Conservation (phyloP, 2,888 invertebrate genomes). For the Schizotus pectinicornis region DNA sequence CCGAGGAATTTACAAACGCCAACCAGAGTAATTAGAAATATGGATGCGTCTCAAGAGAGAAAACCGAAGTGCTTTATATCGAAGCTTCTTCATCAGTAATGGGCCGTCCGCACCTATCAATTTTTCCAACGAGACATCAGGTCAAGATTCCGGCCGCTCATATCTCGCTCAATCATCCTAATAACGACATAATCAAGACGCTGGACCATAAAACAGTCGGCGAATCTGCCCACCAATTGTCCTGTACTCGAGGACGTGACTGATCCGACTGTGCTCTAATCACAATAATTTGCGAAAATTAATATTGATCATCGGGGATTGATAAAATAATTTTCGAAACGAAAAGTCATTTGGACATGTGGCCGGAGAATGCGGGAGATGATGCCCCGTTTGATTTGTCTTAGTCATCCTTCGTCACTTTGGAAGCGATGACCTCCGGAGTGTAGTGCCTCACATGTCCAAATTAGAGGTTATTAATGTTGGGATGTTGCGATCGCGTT, state of each 20-base stretch:
- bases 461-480: constrained; percentile 29
- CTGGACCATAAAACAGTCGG: too few relatives aligned
- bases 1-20: too few relatives aligned
- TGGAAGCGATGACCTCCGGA: constrained; percentile 28
- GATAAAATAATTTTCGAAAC: constrained; percentile 14
- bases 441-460: constrained; percentile 12
- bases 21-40: too few relatives aligned
- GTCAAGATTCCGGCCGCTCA: too few relatives aligned
- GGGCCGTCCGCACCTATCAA: too few relatives aligned
- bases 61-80: too few relatives aligned
- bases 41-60: too few relatives aligned
- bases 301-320: constrained; percentile 16
- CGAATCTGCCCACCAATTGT: too few relatives aligned
- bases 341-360: constrained; percentile 25
- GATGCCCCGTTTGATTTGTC: constrained; percentile 32
- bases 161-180: too few relatives aligned
- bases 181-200: too few relatives aligned
- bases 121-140: too few relatives aligned
- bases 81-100: too few relatives aligned
- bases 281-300: constrained; percentile 26
- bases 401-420: constrained; percentile 38
- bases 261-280: constrained; percentile 18
- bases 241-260: neutral
- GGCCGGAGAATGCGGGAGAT: constrained; percentile 19
- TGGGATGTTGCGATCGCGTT: constrained; percentile 2